These are phyloP conservation scores for Onychomys torridus DNA, from an alignment of 2,797 vertebrate genomes.

Conservation along the genomic window DNA sequence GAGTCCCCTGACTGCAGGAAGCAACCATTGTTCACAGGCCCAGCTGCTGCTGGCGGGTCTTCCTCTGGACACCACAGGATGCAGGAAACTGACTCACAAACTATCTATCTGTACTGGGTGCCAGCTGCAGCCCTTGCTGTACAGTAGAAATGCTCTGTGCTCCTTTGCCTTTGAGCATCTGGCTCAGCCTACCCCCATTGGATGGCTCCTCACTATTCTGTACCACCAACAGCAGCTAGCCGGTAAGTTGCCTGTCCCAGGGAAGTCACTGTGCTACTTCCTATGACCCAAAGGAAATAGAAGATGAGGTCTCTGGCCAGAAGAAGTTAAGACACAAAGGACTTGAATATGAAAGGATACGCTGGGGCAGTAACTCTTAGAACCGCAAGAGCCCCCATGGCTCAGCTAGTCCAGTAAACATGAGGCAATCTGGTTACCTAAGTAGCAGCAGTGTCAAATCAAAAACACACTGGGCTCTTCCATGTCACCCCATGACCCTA, in stretches of 20 bases:
- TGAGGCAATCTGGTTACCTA: neutral
- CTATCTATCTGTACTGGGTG: conserved; percentile 61
- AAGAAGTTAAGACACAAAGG: neutral
- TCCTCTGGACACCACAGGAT: conserved; percentile 76
- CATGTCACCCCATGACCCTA: neutral
- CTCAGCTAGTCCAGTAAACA: neutral
- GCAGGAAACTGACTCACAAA: conserved; percentile 82
- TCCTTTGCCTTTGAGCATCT: neutral
- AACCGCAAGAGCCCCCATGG: neutral
- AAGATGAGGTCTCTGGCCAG: neutral
- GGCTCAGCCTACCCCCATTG: neutral
- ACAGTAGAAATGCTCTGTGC: neutral
- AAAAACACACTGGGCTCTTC: neutral
- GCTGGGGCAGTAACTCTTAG: neutral
- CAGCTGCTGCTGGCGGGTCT: conserved; percentile 35
- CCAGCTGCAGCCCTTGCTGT: neutral
- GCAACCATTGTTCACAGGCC: conserved; percentile 74
- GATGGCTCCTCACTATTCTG: neutral
- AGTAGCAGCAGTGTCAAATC: neutral
- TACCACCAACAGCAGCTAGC: neutral
- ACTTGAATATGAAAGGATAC: neutral
- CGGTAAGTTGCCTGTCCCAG: neutral
- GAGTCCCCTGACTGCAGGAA: conserved; percentile 64
- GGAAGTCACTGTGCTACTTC: neutral
- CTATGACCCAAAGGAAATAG: neutral